Conservation (phyloP, 1,140 invertebrate species). For the Drosophila pandora region DNA sequence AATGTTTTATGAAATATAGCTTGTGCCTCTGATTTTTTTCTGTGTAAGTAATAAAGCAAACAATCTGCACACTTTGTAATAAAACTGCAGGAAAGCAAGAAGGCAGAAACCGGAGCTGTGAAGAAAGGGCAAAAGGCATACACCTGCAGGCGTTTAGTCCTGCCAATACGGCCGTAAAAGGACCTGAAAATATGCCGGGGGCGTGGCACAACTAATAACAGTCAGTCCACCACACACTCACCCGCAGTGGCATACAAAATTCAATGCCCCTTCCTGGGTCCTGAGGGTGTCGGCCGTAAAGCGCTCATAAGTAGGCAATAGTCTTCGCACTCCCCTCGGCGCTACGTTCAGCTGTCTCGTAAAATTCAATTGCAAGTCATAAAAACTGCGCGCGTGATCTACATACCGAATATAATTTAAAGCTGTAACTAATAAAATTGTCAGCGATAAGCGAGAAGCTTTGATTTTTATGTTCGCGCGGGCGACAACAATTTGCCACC, state of each 20-base stretch:
- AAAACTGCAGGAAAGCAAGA: conserved; percentile 43
- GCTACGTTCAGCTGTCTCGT: conserved; percentile 19
- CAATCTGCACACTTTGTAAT: conserved; percentile 52
- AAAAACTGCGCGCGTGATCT: conserved; percentile 73
- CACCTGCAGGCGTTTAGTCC: conserved; percentile 30
- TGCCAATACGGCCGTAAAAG: conserved; percentile 20
- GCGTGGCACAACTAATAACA: conserved; percentile 59
- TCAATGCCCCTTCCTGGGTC: conserved; percentile 18
- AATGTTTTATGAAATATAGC: neutral
- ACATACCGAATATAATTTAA: conserved; percentile 71
- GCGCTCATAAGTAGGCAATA: conserved; percentile 65
- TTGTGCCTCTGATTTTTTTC: neutral
- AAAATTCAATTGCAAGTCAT: conserved; percentile 76
- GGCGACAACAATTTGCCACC: conserved; percentile 22
- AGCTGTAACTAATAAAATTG: conserved; percentile 77
- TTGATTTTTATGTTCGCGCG: conserved; percentile 68
- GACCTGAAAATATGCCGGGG: conserved; percentile 48
- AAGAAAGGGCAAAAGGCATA: conserved; percentile 25
- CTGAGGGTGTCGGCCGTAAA: conserved; percentile 36
- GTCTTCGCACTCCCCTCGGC: conserved; percentile 12
- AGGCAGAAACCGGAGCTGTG: neutral
- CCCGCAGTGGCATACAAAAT: neutral
- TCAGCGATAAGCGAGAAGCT: conserved; percentile 64
- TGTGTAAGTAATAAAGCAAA: conserved; percentile 72
- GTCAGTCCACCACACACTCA: conserved; percentile 2